A percentile compares a stretch with the other conserved stretches of the same genome.
Conservation (phyloP, 2,113 vertebrate genomes). For the Callipepla californica region DNA sequence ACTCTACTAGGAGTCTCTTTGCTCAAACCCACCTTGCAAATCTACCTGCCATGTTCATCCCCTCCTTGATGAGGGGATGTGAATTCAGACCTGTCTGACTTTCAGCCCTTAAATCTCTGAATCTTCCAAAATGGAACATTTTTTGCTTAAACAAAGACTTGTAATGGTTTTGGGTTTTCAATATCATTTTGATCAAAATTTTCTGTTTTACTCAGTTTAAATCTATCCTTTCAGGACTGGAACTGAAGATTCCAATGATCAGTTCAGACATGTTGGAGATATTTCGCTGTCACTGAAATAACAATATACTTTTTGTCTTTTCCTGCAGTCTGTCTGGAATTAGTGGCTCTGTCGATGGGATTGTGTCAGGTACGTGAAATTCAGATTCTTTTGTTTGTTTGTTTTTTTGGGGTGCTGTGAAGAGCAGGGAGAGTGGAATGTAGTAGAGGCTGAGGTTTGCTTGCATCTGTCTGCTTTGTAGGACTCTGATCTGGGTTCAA, state of each 20-base stretch:
- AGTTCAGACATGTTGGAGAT: not conserved
- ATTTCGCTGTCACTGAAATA: not conserved
- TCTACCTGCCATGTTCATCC: not conserved
- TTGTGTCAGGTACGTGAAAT: conserved; percentile 42
- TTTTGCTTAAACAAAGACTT: not conserved
- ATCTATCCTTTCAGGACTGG: not conserved
- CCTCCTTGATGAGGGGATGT: not conserved
- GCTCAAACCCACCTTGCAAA: not conserved
- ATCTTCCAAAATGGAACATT: not conserved
- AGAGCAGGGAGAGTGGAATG: not conserved
- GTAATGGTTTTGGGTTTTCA: not conserved
- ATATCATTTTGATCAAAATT: not conserved
- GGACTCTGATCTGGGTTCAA: not conserved
- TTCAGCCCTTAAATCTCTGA: not conserved
- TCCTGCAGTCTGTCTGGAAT: conserved; percentile 39
- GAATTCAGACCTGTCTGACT: not conserved
- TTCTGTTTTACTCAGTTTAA: not conserved
- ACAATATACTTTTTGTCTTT: not conserved
- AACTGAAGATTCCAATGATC: not conserved
- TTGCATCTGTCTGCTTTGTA: not conserved
- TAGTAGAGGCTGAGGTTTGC: not conserved
- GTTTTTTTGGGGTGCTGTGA: not conserved
- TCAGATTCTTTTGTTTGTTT: not conserved
- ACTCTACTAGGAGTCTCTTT: not conserved
- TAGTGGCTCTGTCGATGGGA: not conserved